phyloP scores from a whole-genome alignment of 2,113 vertebrate species.

The Sturnus vulgaris region DNA sequence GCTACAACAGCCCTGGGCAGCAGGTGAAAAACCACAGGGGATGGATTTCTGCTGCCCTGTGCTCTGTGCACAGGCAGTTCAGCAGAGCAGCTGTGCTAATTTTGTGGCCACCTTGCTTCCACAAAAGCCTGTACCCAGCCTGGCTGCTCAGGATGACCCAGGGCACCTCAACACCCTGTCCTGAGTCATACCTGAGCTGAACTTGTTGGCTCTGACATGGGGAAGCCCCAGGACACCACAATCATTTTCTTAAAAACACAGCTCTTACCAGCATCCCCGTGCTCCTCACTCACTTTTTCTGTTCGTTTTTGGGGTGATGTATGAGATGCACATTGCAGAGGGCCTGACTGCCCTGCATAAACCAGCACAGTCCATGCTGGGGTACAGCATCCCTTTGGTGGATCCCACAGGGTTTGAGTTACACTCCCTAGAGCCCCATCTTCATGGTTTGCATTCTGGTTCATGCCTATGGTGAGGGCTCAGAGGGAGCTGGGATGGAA shows the following conservation, averaged over 20 bases:
- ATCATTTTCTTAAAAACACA: neutral
- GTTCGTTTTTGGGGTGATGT: neutral
- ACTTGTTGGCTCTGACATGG: neutral
- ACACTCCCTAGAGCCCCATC: neutral
- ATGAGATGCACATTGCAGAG: neutral
- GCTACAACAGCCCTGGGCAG: neutral
- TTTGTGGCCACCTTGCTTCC: neutral
- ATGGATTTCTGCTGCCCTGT: neutral
- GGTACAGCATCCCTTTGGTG: neutral
- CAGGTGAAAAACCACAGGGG: neutral
- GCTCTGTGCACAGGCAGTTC: accelerated
- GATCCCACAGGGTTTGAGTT: neutral
- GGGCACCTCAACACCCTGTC: neutral
- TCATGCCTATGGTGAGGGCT: neutral
- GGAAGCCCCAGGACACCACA: accelerated
- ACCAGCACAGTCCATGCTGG: neutral
- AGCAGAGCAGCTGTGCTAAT: neutral
- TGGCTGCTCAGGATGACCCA: neutral
- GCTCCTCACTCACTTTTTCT: neutral
- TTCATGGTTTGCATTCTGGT: neutral
- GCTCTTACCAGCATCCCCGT: neutral
- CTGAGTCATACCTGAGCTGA: neutral
- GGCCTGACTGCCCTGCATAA: neutral
- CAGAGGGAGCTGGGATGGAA: neutral
- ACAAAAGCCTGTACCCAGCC: neutral